Conservation (phyloP, 2,797 vertebrate genomes). For the Clamator glandarius region DNA sequence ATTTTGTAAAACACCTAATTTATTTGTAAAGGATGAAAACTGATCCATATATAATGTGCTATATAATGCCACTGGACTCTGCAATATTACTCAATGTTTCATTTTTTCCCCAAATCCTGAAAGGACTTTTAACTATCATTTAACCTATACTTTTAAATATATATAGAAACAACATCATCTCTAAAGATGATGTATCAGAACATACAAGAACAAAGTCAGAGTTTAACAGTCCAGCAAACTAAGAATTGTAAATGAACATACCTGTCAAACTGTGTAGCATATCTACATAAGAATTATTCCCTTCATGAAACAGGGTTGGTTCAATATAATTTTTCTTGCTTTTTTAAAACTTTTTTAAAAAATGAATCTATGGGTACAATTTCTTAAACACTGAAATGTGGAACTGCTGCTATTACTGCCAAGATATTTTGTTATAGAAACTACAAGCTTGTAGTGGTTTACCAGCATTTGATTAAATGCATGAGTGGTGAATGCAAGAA, state of each 20-base stretch:
- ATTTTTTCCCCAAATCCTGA: background rate
- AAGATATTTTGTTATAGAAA: conserved; percentile 20
- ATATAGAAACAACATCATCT: background rate
- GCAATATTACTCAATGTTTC: background rate
- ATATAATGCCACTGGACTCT: background rate
- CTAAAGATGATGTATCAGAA: background rate
- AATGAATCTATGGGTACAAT: conserved; percentile 25
- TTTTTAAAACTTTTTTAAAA: background rate
- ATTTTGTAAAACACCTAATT: too few relatives aligned
- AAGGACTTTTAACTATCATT: background rate
- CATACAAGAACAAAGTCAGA: background rate
- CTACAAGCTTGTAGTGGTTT: background rate
- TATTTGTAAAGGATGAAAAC: too few relatives aligned
- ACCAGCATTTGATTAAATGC: conserved; percentile 28
- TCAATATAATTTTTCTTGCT: background rate
- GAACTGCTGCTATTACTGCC: background rate
- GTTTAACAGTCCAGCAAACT: background rate
- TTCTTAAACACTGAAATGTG: conserved; percentile 43
- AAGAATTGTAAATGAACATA: background rate
- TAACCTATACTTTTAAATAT: background rate
- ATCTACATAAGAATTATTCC: background rate
- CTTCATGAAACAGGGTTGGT: background rate
- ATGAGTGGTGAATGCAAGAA: background rate
- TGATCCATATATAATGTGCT: too few relatives aligned
- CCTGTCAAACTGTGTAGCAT: background rate